Conservation (phyloP, 2,113 vertebrate genomes). For the Sturnira hondurensis region DNA sequence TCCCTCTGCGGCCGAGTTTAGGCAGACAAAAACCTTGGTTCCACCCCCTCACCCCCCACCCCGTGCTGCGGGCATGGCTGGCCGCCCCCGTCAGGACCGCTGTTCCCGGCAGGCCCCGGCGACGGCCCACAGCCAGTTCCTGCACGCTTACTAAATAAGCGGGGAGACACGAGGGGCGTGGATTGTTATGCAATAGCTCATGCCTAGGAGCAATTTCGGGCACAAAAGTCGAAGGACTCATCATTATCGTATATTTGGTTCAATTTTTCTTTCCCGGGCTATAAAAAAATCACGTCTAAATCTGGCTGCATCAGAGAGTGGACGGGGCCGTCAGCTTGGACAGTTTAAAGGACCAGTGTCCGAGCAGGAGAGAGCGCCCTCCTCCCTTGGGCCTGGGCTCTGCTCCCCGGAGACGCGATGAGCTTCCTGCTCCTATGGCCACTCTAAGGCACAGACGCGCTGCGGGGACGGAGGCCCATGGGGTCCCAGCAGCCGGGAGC, state of each 20-base stretch:
- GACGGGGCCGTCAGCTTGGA: slow-evolving; percentile 22
- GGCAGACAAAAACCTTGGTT: too few species aligned
- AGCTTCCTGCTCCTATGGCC: not conserved
- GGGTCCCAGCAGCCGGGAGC: too few species aligned
- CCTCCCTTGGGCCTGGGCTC: too few species aligned
- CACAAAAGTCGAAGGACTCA: slow-evolving; percentile 41
- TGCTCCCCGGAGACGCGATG: too few species aligned
- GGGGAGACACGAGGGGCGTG: not conserved
- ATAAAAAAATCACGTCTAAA: slow-evolving; percentile 42
- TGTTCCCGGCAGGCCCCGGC: not conserved
- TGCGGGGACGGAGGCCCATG: too few species aligned
- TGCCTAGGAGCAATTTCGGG: slow-evolving; percentile 28
- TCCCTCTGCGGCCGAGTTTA: not conserved
- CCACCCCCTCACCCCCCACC: too few species aligned
- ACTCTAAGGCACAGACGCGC: not conserved
- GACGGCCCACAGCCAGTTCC: too few species aligned
- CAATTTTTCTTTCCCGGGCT: slow-evolving; percentile 21
- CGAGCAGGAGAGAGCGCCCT: not conserved
- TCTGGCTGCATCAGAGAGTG: slow-evolving; percentile 30
- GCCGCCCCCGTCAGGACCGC: not conserved
- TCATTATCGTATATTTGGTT: not conserved
- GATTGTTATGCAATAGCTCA: slow-evolving; percentile 27
- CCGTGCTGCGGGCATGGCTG: not conserved
- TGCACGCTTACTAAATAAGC: too few species aligned
- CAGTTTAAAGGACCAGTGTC: slow-evolving; percentile 21